phyloP scores from a whole-genome alignment of 2,113 vertebrate species.

The Neotoma lepida region DNA sequence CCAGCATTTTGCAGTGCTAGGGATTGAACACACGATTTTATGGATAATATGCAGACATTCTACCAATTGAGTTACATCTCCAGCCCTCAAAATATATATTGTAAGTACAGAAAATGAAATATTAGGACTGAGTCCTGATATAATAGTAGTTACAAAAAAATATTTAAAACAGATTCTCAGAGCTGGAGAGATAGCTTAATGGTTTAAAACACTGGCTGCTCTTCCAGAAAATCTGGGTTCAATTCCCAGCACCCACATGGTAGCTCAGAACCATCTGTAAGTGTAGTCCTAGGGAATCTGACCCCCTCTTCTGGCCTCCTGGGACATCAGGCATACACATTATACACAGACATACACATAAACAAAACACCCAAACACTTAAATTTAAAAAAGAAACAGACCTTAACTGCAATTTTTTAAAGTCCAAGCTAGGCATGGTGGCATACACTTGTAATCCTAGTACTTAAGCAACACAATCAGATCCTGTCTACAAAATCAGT shows the following conservation, averaged over 20 bases:
- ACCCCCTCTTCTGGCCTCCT: background rate
- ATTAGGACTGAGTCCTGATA: slow-evolving; percentile 16
- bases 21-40: background rate
- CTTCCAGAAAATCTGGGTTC: background rate
- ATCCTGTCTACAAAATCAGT: background rate
- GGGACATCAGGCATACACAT: background rate
- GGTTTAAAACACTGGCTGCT: background rate
- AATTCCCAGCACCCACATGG: background rate
- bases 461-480: background rate
- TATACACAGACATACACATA: background rate
- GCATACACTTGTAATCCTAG: background rate
- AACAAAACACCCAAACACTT: background rate
- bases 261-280: background rate
- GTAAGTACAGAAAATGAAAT: slow-evolving; percentile 36
- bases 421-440: background rate
- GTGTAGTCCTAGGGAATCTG: background rate
- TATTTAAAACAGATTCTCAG: background rate
- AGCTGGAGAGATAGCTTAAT: background rate
- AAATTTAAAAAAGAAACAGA: background rate
- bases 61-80: no score
- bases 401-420: background rate
- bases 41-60: background rate
- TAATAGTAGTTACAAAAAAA: slow-evolving; percentile 34
- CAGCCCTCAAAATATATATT: background rate
- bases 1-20: background rate